A percentile compares a stretch with the other conserved stretches of the same genome.
Conservation (phyloP, 2,888 invertebrate genomes). For the Elegia similella region DNA sequence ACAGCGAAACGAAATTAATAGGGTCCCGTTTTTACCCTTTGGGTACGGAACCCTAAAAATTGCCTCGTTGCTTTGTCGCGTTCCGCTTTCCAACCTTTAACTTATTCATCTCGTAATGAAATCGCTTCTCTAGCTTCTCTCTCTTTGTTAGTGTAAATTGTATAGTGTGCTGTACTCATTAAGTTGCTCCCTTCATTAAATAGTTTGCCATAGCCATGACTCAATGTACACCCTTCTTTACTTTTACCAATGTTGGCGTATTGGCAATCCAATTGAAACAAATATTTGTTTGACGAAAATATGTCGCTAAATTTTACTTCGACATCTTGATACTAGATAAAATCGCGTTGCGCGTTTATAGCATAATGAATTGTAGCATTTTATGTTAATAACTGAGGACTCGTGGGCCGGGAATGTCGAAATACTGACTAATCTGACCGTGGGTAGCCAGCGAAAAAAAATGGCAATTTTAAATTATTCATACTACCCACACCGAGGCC, state of each 20-base stretch:
- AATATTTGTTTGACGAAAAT: constrained; percentile 34
- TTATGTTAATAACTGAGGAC: constrained; percentile 72
- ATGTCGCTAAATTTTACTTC: constrained; percentile 46
- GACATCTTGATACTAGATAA: constrained; percentile 67
- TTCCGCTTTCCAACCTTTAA: too few relatives aligned
- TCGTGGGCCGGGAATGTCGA: constrained; percentile 75
- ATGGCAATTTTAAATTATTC: constrained; percentile 80
- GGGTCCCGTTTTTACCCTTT: too few relatives aligned
- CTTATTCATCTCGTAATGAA: too few relatives aligned
- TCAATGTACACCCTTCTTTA: background rate
- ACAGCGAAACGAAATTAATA: too few relatives aligned
- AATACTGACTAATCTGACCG: constrained; percentile 77
- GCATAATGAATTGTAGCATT: constrained; percentile 76
- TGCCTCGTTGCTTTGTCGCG: too few relatives aligned
- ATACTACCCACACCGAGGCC: constrained; percentile 67
- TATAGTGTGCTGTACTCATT: too few relatives aligned
- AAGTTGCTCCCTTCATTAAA: too few relatives aligned
- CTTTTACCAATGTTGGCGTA: constrained; percentile 21
- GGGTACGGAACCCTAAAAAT: too few relatives aligned
- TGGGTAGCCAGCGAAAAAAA: constrained; percentile 74
- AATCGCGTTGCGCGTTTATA: constrained; percentile 75
- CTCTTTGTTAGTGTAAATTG: too few relatives aligned
- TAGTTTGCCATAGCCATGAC: background rate
- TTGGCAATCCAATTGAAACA: background rate
- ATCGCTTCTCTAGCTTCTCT: too few relatives aligned